Percentiles rank a stretch among this genome's conserved stretches.
These are phyloP conservation scores for Sphyrna mokarran DNA, from an alignment of 2,113 vertebrate species.

Conservation along the genomic window DNA sequence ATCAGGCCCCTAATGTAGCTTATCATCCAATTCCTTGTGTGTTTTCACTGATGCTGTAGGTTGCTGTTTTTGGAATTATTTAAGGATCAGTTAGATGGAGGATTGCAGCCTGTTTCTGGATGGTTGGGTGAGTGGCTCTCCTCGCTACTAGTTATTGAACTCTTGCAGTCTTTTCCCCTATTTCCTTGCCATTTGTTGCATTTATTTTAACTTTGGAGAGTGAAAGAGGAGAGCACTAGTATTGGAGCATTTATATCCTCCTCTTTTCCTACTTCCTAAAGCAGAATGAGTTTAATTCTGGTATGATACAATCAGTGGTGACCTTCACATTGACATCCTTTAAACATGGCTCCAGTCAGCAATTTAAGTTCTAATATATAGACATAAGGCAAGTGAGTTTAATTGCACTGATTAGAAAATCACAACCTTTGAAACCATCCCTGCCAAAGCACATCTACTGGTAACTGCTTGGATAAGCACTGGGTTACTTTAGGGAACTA, in stretches of 20 bases:
- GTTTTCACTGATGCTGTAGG: not conserved
- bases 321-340: not conserved
- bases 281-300: not conserved
- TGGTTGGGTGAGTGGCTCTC: not conserved
- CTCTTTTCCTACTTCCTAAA: not conserved
- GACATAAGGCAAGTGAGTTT: not conserved
- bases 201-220: not conserved
- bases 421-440: not conserved
- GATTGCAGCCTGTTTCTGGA: not conserved
- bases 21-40: not conserved
- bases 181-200: not conserved
- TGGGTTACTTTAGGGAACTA: not conserved
- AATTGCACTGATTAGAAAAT: not conserved
- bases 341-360: not conserved
- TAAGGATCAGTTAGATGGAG: not conserved
- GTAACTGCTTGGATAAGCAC: not conserved
- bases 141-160: not conserved
- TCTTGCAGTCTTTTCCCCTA: not conserved
- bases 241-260: not conserved
- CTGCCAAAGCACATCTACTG: not conserved
- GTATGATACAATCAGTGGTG: not conserved
- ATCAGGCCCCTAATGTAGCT: not conserved
- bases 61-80: constrained; percentile 9
- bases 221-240: accelerated
- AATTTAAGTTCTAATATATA: not conserved